phyloP scores from a whole-genome alignment of 2,797 vertebrate species.

The Anguilla obscura region DNA sequence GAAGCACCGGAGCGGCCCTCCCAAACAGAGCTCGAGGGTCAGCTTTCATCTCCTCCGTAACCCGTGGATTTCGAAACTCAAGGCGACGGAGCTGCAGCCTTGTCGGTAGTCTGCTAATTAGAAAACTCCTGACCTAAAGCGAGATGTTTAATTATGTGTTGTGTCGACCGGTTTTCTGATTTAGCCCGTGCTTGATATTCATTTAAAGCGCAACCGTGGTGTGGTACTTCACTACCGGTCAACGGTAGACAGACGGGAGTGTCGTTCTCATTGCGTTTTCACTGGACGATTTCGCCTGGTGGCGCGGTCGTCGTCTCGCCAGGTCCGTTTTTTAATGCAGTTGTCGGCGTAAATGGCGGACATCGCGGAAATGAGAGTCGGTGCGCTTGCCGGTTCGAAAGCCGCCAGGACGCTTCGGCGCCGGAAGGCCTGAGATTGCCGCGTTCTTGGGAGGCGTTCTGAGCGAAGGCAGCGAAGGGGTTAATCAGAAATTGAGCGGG shows the following conservation, averaged over 20 bases:
- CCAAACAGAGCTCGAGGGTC: constrained; percentile 37
- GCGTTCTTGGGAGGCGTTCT: constrained; percentile 20
- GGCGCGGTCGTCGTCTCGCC: not conserved
- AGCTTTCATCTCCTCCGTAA: constrained; percentile 49
- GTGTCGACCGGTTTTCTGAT: constrained; percentile 57
- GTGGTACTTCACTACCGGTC: constrained; percentile 19
- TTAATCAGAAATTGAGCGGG: constrained; percentile 80
- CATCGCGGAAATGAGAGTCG: not conserved
- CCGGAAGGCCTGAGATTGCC: not conserved
- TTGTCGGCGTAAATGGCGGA: not conserved
- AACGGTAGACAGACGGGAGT: not conserved
- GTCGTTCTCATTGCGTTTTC: not conserved
- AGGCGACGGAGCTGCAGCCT: constrained; percentile 50
- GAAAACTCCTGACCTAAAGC: constrained; percentile 58
- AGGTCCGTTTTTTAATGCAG: not conserved
- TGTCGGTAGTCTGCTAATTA: constrained; percentile 55
- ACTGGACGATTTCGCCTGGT: not conserved
- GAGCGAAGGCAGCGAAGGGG: constrained; percentile 72
- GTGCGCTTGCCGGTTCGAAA: no score
- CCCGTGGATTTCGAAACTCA: constrained; percentile 47
- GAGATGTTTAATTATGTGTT: constrained; percentile 59
- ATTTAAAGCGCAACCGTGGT: constrained; percentile 35
- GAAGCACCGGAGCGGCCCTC: constrained; percentile 23
- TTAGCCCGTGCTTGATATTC: constrained; percentile 45
- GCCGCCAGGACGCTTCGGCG: not conserved